Evolutionary conservation across 2,888 invertebrate genomes (phyloP), one percentile per base, ranked within the genome.

Genomic region (Amphipyra tragopoginis): DNA sequence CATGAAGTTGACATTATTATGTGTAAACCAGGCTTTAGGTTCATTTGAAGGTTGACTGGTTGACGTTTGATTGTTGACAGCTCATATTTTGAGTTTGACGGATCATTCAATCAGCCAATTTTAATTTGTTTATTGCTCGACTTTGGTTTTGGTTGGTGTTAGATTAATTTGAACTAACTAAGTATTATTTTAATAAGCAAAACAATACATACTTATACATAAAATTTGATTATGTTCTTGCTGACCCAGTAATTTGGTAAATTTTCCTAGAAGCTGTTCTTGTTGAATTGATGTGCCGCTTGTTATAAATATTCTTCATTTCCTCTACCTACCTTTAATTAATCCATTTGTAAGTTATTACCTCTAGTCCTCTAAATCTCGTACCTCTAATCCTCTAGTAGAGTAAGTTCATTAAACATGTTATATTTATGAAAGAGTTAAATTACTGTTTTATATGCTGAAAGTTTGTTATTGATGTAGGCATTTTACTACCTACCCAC

Each of bases 21-120:
- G 21, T 21, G 21, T 33, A 5, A 33, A 33, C 4, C 11, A 21
- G 5, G 13, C 58, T 13, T 11, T 47, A 59, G 42, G 72, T 72
- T 72, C 67, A 70, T 70, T 70, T 70, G 70, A 70, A 70, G 70
- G 70, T 72, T 72, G 70, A 53, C 36, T 45, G 36, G 14, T 65
- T 70, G 66, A 72, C 66, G 49, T 69, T 57, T 44, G 5, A 26
- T 39, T 29, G 10, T 53, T 68, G 68, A 70, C 71, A 68, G 38
- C 13, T 34, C 26, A 15, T 13, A 47, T 53, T 34, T n/a, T 10
- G 40, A 38, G 26, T 64, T 58, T 29, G 29, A 29, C 29, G 5
- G 29, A 7, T 29, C 29, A 29, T 5, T 29, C 3, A 29, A 5
- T 29, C n/a, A n/a, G n/a, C n/a, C n/a, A n/a, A 21, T 21, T 21